Evolutionary conservation across 2,888 invertebrate species (phyloP).

Genomic region (Anoplius nigerrimus): DNA sequence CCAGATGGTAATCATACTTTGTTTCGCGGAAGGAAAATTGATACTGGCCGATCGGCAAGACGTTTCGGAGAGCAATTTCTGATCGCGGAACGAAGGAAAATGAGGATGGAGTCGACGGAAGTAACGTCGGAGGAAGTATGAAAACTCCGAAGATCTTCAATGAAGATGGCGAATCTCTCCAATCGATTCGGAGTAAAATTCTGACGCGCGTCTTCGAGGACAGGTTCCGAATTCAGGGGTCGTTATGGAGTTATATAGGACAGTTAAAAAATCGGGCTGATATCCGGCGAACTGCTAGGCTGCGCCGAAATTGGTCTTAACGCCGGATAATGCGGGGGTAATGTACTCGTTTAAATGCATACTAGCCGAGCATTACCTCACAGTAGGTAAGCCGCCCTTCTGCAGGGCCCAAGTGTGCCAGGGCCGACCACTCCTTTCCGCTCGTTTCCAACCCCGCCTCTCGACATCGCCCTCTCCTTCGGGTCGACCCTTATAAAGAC

Average conservation of each 20-base stretch:
- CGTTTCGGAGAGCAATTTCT: no score
- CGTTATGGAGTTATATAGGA: no score
- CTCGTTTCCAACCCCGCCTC: slow-evolving; percentile 23
- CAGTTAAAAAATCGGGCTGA: no score
- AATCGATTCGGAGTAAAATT: no score
- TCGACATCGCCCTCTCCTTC: slow-evolving; percentile 21
- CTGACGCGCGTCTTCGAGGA: neutral
- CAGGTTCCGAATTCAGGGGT: slow-evolving; percentile 1
- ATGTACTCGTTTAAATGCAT: slow-evolving; percentile 73
- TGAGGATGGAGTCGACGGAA: no score
- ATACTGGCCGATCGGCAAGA: no score
- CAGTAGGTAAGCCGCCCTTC: slow-evolving; percentile 51
- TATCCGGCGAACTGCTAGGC: no score
- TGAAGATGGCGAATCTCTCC: no score
- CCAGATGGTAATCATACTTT: neutral
- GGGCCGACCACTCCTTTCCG: slow-evolving; percentile 16
- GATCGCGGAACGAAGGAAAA: no score
- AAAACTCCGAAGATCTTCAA: no score
- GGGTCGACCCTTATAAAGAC: slow-evolving; percentile 57
- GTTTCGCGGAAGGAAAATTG: neutral
- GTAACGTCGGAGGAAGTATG: no score
- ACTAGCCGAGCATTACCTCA: slow-evolving; percentile 66
- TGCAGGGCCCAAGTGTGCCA: slow-evolving; percentile 29
- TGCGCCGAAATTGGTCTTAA: slow-evolving; percentile 43
- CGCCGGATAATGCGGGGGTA: slow-evolving; percentile 62